phyloP scores from a whole-genome alignment of 2,888 invertebrate genomes.

The Orthosia cruda region DNA sequence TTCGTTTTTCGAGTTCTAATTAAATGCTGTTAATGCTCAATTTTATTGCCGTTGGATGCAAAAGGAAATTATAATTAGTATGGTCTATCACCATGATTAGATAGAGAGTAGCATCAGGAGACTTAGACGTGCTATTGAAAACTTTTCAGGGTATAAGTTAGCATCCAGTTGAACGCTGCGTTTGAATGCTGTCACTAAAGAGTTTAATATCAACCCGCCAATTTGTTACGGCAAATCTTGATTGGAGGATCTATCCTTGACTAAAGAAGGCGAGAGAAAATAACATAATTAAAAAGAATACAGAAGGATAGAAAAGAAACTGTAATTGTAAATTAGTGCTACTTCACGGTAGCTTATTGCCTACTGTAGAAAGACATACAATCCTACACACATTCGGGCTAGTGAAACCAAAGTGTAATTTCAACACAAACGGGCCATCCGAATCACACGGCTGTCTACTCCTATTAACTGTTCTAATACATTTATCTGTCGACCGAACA shows the following conservation, averaged over 20 bases:
- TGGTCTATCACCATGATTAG: no score
- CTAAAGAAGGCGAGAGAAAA: no score
- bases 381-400: slow-evolving; percentile 18
- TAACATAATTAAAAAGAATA: no score
- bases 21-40: not conserved
- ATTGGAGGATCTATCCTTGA: not conserved
- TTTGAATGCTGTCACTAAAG: not conserved
- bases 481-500: slow-evolving; percentile 77
- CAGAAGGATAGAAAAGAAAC: no score
- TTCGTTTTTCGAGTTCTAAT: not conserved
- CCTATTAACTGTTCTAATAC: slow-evolving; percentile 78
- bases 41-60: no score
- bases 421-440: slow-evolving; percentile 73
- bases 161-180: not conserved
- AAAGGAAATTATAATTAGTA: no score
- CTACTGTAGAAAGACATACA: not conserved
- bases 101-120: no score
- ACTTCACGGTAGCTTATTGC: not conserved
- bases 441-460: slow-evolving; percentile 83
- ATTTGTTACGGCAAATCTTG: not conserved
- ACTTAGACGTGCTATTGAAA: not conserved
- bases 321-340: not conserved
- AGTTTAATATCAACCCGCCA: not conserved
- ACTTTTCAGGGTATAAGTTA: not conserved
- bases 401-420: slow-evolving; percentile 60